phyloP scores from a whole-genome alignment of 2,113 vertebrate genomes.

The Hemibagrus wyckioides region DNA sequence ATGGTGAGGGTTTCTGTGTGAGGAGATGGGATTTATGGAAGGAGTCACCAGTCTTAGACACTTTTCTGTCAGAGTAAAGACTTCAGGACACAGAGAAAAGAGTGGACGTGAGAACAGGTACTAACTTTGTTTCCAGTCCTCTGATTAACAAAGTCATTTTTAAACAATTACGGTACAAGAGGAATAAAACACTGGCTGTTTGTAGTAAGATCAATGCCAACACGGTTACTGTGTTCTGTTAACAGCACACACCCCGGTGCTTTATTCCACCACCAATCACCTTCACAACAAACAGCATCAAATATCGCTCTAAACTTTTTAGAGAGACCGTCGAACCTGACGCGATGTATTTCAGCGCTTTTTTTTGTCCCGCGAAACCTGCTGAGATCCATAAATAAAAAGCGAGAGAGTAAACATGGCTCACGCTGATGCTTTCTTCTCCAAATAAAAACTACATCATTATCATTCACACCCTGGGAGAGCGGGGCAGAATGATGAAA shows the following conservation, averaged over 20 bases:
- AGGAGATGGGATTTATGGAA: background rate
- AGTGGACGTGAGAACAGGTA: background rate
- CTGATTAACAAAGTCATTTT: background rate
- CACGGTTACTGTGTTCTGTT: background rate
- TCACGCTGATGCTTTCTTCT: constrained; percentile 27
- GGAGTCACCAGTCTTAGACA: background rate
- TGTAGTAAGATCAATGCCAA: background rate
- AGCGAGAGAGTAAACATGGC: constrained; percentile 18
- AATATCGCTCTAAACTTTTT: background rate
- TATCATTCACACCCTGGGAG: constrained; percentile 28
- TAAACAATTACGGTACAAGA: background rate
- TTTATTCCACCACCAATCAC: background rate
- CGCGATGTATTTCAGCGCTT: background rate
- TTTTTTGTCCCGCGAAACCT: background rate
- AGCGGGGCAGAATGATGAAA: constrained; percentile 12
- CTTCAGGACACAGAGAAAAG: background rate
- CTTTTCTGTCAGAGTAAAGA: background rate
- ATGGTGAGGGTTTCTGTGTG: background rate
- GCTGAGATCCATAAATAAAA: constrained; percentile 31
- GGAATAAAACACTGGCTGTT: background rate
- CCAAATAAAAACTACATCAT: constrained; percentile 20
- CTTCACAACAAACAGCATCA: background rate
- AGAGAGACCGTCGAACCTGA: background rate
- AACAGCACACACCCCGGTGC: background rate
- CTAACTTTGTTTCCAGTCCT: background rate